A percentile compares a stretch with the other conserved stretches of the same genome.
Evolutionary conservation across 2,888 invertebrate genomes (phyloP).

Genomic region (Flexamia atlantica): DNA sequence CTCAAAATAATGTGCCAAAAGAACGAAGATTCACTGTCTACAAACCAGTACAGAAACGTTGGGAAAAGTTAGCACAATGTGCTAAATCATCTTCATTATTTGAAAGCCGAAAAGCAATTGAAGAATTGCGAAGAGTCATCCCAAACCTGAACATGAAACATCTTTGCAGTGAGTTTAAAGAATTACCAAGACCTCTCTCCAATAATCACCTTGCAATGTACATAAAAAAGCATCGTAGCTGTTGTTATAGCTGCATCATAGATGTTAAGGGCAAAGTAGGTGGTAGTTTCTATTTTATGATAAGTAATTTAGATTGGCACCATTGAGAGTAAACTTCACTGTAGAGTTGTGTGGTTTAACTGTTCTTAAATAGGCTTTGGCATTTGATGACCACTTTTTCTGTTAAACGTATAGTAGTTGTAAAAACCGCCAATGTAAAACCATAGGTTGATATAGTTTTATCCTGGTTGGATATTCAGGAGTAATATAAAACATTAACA

Average conservation of each 20-base stretch:
- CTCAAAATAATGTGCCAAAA: slow-evolving; percentile 31
- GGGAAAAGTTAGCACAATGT: slow-evolving; percentile 24
- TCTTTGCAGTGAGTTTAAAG: slow-evolving; percentile 13
- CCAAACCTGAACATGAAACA: slow-evolving; percentile 41
- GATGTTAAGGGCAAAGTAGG: not conserved
- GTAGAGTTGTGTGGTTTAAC: no score
- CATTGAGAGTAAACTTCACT: not conserved
- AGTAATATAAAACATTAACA: no score
- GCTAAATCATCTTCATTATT: slow-evolving; percentile 7
- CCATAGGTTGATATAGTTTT: no score
- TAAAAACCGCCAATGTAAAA: no score
- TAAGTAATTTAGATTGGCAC: not conserved
- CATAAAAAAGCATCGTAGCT: slow-evolving; percentile 31
- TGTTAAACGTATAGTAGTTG: no score
- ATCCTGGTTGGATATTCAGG: no score
- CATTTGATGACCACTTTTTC: no score
- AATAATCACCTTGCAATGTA: slow-evolving; percentile 41
- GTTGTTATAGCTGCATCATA: no score
- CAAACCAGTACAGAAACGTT: slow-evolving; percentile 41
- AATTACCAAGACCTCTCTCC: not conserved
- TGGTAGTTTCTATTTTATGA: slow-evolving; percentile 1
- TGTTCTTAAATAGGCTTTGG: no score
- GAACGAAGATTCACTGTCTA: slow-evolving; percentile 52
- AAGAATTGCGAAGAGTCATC: slow-evolving; percentile 38
- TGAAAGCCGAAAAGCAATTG: slow-evolving; percentile 31